Conservation (phyloP, 2,888 invertebrate species). For the Crocallis elinguaria region DNA sequence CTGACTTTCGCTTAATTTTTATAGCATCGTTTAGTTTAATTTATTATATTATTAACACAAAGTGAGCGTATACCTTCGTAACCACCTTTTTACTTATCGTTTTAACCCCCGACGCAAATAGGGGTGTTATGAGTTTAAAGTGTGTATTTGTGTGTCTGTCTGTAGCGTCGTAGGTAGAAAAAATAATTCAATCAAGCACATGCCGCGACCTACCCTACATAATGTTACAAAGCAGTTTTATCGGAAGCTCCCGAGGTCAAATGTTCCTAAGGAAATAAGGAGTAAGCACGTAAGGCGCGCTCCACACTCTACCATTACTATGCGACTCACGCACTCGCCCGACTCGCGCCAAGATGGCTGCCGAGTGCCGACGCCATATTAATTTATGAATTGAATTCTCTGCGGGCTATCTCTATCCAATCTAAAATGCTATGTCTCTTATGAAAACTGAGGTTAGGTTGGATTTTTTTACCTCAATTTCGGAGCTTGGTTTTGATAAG, state of each 20-base stretch:
- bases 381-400: conserved; percentile 64
- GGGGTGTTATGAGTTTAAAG: too few species aligned
- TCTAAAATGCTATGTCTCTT: conserved; percentile 44
- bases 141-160: neutral
- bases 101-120: too few species aligned
- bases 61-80: too few species aligned
- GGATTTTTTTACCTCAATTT: neutral
- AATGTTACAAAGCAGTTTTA: conserved; percentile 1
- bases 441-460: conserved; percentile 6
- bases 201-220: conserved; percentile 23
- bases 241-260: conserved; percentile 9
- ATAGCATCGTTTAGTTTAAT: too few species aligned
- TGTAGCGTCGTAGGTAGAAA: too few species aligned
- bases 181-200: neutral
- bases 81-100: too few species aligned
- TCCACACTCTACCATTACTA: conserved; percentile 40
- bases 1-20: too few species aligned
- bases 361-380: conserved; percentile 50
- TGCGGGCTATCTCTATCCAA: conserved; percentile 53
- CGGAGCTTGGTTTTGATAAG: conserved; percentile 1
- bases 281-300: conserved; percentile 11
- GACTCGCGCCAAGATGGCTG: conserved; percentile 53
- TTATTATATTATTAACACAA: too few species aligned
- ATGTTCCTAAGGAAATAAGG: conserved; percentile 19
- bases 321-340: conserved; percentile 55